phyloP scores from a whole-genome alignment of 2,888 invertebrate species.

The Nudaria mundana region DNA sequence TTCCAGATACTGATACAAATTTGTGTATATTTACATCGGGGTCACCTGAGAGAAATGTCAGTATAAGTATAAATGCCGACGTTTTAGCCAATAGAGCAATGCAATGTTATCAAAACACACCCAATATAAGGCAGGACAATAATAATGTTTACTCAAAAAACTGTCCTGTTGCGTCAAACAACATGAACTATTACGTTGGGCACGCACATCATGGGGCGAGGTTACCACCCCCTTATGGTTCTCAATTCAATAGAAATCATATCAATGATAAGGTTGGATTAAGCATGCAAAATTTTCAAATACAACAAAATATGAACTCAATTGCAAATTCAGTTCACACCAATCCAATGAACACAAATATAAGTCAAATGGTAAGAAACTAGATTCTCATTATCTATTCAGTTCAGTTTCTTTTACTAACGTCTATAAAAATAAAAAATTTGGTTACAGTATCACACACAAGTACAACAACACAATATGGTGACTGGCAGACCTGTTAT shows the following conservation, averaged over 20 bases:
- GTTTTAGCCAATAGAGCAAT: conserved; percentile 5
- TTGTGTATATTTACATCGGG: conserved; percentile 31
- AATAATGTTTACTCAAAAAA: not conserved
- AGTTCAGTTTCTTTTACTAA: not conserved
- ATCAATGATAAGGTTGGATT: not conserved
- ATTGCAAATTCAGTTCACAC: not conserved
- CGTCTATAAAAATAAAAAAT: not conserved
- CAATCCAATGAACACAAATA: too few species aligned
- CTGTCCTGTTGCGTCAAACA: not conserved
- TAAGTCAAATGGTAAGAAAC: conserved; percentile 1
- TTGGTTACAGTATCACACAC: conserved; percentile 19
- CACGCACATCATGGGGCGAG: not conserved
- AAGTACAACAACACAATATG: not conserved
- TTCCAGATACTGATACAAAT: conserved; percentile 4
- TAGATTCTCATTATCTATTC: not conserved
- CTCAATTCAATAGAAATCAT: not conserved
- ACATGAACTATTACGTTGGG: too few species aligned
- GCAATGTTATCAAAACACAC: not conserved
- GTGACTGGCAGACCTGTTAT: conserved; percentile 26
- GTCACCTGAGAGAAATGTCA: conserved; percentile 31
- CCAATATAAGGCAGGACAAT: not conserved
- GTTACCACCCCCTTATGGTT: not conserved
- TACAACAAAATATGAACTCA: not conserved
- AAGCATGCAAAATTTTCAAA: conserved; percentile 1
- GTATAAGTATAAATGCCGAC: conserved; percentile 24